phyloP scores from a whole-genome alignment of 2,888 invertebrate genomes.

The Sceliomorpha sp. region DNA sequence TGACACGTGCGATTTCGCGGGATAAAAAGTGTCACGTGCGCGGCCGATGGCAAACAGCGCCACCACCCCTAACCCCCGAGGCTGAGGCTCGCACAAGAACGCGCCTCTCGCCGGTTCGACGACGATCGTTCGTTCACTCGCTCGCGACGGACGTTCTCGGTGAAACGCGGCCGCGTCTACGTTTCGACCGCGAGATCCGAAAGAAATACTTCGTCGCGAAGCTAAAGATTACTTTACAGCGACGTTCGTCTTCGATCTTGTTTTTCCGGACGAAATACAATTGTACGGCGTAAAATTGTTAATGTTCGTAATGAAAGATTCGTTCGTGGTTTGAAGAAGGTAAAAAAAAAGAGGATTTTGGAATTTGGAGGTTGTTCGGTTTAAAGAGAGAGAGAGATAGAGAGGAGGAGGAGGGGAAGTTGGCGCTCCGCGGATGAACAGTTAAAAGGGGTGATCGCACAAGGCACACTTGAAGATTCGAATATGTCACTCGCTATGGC shows the following conservation, averaged over 20 bases:
- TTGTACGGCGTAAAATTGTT: too few relatives aligned
- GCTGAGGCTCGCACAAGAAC: neutral
- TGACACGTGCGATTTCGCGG: slow-evolving; percentile 67
- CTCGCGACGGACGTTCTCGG: neutral
- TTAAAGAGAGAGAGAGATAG: too few relatives aligned
- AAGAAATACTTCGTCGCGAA: too few relatives aligned
- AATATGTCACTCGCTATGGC: slow-evolving; percentile 36
- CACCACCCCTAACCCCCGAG: neutral
- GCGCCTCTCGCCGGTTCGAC: neutral
- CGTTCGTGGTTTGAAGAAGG: too few relatives aligned
- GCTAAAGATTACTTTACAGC: too few relatives aligned
- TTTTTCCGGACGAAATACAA: too few relatives aligned
- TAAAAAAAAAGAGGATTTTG: too few relatives aligned
- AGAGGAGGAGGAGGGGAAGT: too few relatives aligned
- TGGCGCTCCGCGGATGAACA: too few relatives aligned
- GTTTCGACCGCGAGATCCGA: neutral
- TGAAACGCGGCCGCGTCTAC: neutral
- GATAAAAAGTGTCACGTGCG: slow-evolving; percentile 68
- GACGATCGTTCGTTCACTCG: neutral
- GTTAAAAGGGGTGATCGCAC: neutral
- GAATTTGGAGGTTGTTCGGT: too few relatives aligned
- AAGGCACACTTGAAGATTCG: slow-evolving; percentile 1
- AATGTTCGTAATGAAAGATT: too few relatives aligned
- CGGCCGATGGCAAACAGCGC: slow-evolving; percentile 8
- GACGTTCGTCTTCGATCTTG: too few relatives aligned